Evolutionary conservation across 2,888 invertebrate species (phyloP).

Genomic region (Myathropa florea): DNA sequence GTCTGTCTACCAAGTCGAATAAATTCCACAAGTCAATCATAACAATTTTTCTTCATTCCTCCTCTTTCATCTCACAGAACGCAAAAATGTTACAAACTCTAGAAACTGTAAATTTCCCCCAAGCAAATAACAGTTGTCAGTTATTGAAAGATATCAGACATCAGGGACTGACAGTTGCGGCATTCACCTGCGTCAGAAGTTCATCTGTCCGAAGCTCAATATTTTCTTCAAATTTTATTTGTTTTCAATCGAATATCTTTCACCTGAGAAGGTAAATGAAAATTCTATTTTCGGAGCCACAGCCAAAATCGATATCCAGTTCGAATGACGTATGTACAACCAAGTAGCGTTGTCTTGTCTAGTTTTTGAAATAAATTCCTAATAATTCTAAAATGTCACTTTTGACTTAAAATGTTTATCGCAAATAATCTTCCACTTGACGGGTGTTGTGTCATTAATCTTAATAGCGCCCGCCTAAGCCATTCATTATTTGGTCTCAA

Average conservation of each 20-base stretch:
- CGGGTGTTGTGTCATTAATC: slow-evolving; percentile 15
- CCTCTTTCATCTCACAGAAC: neutral
- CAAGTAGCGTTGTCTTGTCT: neutral
- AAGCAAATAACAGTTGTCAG: neutral
- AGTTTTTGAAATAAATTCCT: neutral
- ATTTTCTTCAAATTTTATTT: neutral
- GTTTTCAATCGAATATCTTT: neutral
- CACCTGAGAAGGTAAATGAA: neutral
- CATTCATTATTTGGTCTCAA: slow-evolving; percentile 22
- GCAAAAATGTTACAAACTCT: neutral
- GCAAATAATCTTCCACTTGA: neutral
- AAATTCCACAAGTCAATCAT: too few relatives aligned
- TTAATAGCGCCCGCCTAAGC: slow-evolving; percentile 2
- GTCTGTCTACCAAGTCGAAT: too few relatives aligned
- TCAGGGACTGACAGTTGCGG: neutral
- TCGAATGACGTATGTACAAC: neutral
- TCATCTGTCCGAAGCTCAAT: neutral
- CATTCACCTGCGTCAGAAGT: neutral
- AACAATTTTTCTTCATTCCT: too few relatives aligned
- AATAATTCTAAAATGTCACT: neutral
- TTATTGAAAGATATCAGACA: neutral
- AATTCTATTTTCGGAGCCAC: neutral
- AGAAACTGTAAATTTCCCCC: neutral
- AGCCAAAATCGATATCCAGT: neutral
- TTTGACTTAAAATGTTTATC: neutral